phyloP scores from a whole-genome alignment of 2,113 vertebrate species.

The Jacana jacana region DNA sequence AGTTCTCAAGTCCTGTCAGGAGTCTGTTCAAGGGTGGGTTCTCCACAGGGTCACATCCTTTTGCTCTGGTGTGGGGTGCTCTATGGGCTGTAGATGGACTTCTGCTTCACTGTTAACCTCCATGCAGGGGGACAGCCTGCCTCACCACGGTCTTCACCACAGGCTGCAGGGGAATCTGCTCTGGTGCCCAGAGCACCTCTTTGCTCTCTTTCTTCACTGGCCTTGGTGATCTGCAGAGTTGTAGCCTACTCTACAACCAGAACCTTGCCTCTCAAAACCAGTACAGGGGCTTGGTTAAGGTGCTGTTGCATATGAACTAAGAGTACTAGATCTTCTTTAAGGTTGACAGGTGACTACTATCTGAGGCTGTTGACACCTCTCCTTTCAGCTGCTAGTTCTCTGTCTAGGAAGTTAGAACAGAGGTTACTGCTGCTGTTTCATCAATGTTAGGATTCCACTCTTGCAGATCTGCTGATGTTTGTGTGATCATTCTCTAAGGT shows the following conservation, averaged over 20 bases:
- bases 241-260: no score
- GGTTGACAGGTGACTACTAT: background rate
- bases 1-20: background rate
- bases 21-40: background rate
- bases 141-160: background rate
- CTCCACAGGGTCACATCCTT: background rate
- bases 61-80: background rate
- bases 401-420: background rate
- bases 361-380: background rate
- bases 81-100: background rate
- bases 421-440: background rate
- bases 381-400: background rate
- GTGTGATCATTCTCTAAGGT: background rate
- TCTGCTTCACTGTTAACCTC: background rate
- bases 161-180: background rate
- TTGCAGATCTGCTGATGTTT: background rate
- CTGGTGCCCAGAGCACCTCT: background rate
- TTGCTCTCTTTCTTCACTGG: background rate
- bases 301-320: background rate
- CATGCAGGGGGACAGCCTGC: background rate
- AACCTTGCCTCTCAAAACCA: background rate
- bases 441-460: background rate
- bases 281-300: background rate
- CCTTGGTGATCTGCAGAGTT: background rate
- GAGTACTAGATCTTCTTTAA: background rate